Evolutionary conservation across 2,888 invertebrate genomes (phyloP), one percentile per base, ranked within the genome.

Genomic region (Hypena proboscidalis): DNA sequence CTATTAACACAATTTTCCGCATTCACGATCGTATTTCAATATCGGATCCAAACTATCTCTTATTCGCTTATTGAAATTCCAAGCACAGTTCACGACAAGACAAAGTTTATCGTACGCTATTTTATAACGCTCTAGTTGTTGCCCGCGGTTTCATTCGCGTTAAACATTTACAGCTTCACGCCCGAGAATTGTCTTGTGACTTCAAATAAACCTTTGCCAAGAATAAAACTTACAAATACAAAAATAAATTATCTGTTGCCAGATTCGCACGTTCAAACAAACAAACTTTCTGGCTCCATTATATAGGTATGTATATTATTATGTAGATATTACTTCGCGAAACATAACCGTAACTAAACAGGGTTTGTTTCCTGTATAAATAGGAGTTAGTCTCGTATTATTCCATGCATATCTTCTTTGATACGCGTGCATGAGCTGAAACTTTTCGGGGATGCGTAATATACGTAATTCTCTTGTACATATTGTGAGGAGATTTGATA

Each of bases 31-130:
- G 43, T 38, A 45, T 46, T 41, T 39, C 26, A 29, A 41, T 21
- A 48, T 38, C 29, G 29, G 41, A 49, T 43, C 40, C 35, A 20
- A 49, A 49, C 63, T 63, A 54, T 53, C 45, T 40, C 44, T 45
- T 40, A 43, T 35, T 19, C 29, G 41, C 52, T 44, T 57, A 61
- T 58, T 52, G 62, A 47, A 62, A 58, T 58, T 58, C 47, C 58
- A 42, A 6, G 25, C 41, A 6, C 21, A 40, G 34, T 35, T 39
- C 7, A 19, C 19, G 31, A 39, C 21, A 29, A 22, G 30, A 26
- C 31, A 32, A 52, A 52, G 31, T 61, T 51, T 47, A 47, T 52
- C 31, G 36, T 39, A 41, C 29, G 46, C 45, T 45, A 40, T 49
- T 49, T 58, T 45, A 56, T 23, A 23, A 43, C 23, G 31, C 30